Evolutionary conservation across 1,140 invertebrate genomes (phyloP).

Genomic region (Dinothrombium tinctorium): DNA sequence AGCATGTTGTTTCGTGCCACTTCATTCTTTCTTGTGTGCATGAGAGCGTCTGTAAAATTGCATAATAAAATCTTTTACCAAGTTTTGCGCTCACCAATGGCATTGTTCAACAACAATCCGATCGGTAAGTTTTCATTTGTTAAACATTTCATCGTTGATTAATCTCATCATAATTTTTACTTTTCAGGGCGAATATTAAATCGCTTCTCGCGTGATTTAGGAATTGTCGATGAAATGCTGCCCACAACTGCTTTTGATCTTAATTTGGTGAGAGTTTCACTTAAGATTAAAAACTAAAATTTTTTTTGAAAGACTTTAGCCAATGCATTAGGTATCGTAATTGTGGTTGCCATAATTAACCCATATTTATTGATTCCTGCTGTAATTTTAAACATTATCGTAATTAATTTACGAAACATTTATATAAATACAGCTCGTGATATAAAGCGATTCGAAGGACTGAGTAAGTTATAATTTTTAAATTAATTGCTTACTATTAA

Average conservation of each 20-base stretch:
- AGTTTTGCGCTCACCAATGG: constrained; percentile 51
- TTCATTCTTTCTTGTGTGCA: constrained; percentile 47
- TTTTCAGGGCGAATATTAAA: constrained; percentile 15
- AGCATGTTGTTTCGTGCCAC: constrained; percentile 29
- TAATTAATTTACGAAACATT: background rate
- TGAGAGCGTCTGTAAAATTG: constrained; percentile 44
- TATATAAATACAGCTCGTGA: constrained; percentile 40
- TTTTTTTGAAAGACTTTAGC: constrained; percentile 24
- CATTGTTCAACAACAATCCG: constrained; percentile 67
- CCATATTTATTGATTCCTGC: background rate
- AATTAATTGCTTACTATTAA: background rate
- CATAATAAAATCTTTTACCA: constrained; percentile 61
- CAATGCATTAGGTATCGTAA: constrained; percentile 4
- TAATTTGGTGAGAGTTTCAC: background rate
- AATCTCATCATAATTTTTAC: background rate
- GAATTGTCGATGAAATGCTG: constrained; percentile 22
- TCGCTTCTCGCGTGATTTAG: constrained; percentile 13
- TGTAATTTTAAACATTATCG: background rate
- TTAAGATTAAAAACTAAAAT: constrained; percentile 39
- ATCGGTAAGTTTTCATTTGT: constrained; percentile 20
- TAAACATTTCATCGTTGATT: background rate
- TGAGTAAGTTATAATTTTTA: constrained; percentile 31
- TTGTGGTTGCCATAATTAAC: constrained; percentile 10
- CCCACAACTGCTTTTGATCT: background rate
- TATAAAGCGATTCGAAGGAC: constrained; percentile 58